Evolutionary conservation across 1,140 invertebrate species (phyloP), one percentile per base, ranked within the genome.

Genomic region (Zaprionus taronus): DNA sequence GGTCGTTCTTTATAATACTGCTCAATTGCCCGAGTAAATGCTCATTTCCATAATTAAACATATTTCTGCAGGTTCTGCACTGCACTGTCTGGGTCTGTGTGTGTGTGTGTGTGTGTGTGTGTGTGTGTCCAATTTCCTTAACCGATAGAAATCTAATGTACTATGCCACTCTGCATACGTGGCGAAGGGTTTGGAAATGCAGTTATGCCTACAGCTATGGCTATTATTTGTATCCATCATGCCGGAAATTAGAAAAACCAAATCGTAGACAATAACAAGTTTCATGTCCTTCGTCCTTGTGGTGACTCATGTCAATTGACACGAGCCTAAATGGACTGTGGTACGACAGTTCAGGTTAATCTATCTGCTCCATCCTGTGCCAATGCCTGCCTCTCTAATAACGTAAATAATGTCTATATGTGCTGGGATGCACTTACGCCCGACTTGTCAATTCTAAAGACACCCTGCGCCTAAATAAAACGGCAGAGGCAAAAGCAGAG

Each of bases 221-320:
- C 36, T 51, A 51, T 70, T 74, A 74, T 74, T 75, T 55, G 53
- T 70, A 67, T 67, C 51, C 47, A 69, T 77, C 68, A 68, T 74
- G 49, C 56, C 72, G 84, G 83, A 86, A 86, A 87, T 87, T 87
- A 77, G 62, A 78, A 77, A 58, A 44, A 61, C 55, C 20, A 53
- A 66, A 76, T 72, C 38, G 36, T 56, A 68, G 58, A 77, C 65
- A 62, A 70, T 70, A 53, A 58, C 64, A 24, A 51, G n/a, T 51
- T 22, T 12, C 47, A 22, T 20, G 11, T 5, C 20, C 55, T 57
- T 57, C 49, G 55, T 24, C 24, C 28, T 38, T 77, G 51, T 57
- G 65, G 49, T 70, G 38, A 73, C 72, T 83, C 77, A 77, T 63
- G 58, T 66, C 72, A 77, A 67, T 74, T 79, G 72, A 64, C 69